phyloP scores from a whole-genome alignment of 2,888 invertebrate genomes.

The Lithophane ornitopus region DNA sequence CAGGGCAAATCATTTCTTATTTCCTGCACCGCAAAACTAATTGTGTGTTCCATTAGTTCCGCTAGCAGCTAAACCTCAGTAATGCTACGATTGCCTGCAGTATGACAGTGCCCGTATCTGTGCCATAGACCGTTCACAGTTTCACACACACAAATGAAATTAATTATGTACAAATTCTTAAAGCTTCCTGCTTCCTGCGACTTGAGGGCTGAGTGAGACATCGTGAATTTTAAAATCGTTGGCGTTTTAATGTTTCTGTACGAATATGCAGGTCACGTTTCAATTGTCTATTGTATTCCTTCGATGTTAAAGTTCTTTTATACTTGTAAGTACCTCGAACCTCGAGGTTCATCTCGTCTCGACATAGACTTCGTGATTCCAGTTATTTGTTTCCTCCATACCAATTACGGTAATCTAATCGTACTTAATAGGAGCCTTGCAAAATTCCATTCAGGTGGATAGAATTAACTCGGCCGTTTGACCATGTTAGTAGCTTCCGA shows the following conservation, averaged over 20 bases:
- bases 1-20: slow-evolving; percentile 82
- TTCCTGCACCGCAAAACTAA: slow-evolving; percentile 84
- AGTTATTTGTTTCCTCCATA: slow-evolving; percentile 79
- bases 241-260: slow-evolving; percentile 54
- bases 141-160: slow-evolving; percentile 59
- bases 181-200: slow-evolving; percentile 74
- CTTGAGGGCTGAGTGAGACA: slow-evolving; percentile 53
- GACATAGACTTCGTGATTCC: slow-evolving; percentile 56
- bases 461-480: slow-evolving; percentile 74
- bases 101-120: slow-evolving; percentile 68
- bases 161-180: slow-evolving; percentile 63
- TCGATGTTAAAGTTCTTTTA: slow-evolving; percentile 46
- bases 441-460: slow-evolving; percentile 75
- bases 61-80: slow-evolving; percentile 79
- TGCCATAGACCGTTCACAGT: slow-evolving; percentile 48
- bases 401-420: slow-evolving; percentile 76
- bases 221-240: slow-evolving; percentile 64
- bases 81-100: slow-evolving; percentile 74
- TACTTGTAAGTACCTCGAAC: slow-evolving; percentile 25
- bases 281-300: slow-evolving; percentile 59
- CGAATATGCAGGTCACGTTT: slow-evolving; percentile 70
- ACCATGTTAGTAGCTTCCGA: slow-evolving; percentile 78
- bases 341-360: slow-evolving; percentile 52
- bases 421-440: slow-evolving; percentile 74
- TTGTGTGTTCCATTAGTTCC: slow-evolving; percentile 87